Base-by-base conservation (phyloP, 2,113 vertebrate genomes). In the Martes martes region DNA sequence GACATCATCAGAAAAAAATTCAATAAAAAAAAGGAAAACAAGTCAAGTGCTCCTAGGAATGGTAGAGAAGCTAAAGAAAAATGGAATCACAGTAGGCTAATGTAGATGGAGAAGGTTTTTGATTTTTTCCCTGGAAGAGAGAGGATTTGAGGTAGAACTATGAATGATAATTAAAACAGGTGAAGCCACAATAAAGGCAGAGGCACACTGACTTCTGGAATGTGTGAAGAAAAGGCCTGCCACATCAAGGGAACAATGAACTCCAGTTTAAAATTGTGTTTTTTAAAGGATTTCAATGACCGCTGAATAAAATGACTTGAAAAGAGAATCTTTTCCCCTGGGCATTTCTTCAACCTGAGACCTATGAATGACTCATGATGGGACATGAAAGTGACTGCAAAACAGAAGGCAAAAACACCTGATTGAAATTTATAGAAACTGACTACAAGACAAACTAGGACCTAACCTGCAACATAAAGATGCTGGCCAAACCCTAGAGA, bases 301-400 rank as follows among this genome's bases (percentile, higher is more conserved):
- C 85, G 79, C 24, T 84, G 86, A 93, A 55, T 63, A 90, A 96
- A 94, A 95, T 63, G 4, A 61, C 63, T 83, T 47, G 45, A 85
- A 94, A 89, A 92, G 31, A 93, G 76, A 76, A 67, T 73, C 16
- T 55, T 74, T 95, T 81, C 39, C 36, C 45, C 95, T 82, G 55
- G 88, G 71, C 31, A 93, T 59, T 94, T 94, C 69, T 31, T 96
- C 85, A 92, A 71, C 59, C 78, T 76, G 39, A 96, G n/a, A 92
- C 69, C 83, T 91, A 55, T 8, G 16, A 95, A 90, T 61, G 39
- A 91, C 23, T 89, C 80, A 79, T 63, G 45, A 52, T 24, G 55
- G 85, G 39, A 83, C 23, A 89, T 11, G 33, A 81, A 82, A 59
- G 67, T 42, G 16, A 65, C 14, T 52, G 2, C 28, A 92, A 91